A percentile compares a stretch with the other conserved stretches of the same genome.
phyloP scores from a whole-genome alignment of 2,888 invertebrate species.

The Aromia moschata region DNA sequence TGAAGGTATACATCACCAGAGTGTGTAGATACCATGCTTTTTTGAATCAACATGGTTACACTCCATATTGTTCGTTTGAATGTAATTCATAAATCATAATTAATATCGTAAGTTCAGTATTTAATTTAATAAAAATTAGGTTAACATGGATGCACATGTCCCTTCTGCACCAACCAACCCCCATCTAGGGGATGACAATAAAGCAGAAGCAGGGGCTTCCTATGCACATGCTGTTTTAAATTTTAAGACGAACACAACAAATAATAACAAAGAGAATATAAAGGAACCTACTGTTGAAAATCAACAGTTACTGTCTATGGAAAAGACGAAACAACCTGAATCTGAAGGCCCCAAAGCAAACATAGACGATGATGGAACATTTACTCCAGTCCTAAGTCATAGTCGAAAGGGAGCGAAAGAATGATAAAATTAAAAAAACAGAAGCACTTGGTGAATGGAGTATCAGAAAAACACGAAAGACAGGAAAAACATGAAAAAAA shows the following conservation, averaged over 20 bases:
- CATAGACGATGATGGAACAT: slow-evolving; percentile 56
- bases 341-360: slow-evolving; percentile 43
- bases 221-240: slow-evolving; percentile 78
- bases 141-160: slow-evolving; percentile 56
- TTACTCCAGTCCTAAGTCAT: slow-evolving; percentile 59
- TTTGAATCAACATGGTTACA: slow-evolving; percentile 61
- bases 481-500: slow-evolving; percentile 46
- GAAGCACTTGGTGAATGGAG: slow-evolving; percentile 46
- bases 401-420: too few relatives aligned
- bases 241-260: slow-evolving; percentile 58
- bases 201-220: slow-evolving; percentile 68
- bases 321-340: slow-evolving; percentile 37
- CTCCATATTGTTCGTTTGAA: slow-evolving; percentile 60
- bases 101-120: slow-evolving; percentile 42
- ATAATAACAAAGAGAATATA: slow-evolving; percentile 57
- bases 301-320: slow-evolving; percentile 28
- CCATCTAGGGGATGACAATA: slow-evolving; percentile 49
- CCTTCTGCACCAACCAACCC: slow-evolving; percentile 48
- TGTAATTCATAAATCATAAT: slow-evolving; percentile 45
- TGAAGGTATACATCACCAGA: slow-evolving; percentile 37
- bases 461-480: slow-evolving; percentile 44
- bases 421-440: slow-evolving; percentile 54
- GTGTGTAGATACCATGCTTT: slow-evolving; percentile 60
- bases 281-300: slow-evolving; percentile 42
- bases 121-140: slow-evolving; percentile 36